Evolutionary conservation across 2,113 vertebrate genomes (phyloP).

Genomic region (Empidonax alnorum): DNA sequence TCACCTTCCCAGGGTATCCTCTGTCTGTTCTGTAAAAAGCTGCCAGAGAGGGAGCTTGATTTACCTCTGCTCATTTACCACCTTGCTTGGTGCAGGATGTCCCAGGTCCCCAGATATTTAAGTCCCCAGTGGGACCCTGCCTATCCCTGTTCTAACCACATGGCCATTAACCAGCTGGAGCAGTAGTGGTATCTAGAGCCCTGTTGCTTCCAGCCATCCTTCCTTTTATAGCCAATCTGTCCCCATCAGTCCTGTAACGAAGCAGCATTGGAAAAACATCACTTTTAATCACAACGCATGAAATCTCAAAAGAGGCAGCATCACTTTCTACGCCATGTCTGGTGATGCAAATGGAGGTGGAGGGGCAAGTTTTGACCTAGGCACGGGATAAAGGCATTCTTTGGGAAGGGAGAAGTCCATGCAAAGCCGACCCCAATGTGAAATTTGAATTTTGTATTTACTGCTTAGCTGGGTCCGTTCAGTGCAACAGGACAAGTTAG

Average conservation of each 20-base stretch:
- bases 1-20: not conserved
- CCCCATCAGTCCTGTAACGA: not conserved
- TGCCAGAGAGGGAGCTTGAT: not conserved
- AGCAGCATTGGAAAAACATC: slow-evolving; percentile 47
- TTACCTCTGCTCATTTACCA: not conserved
- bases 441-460: not conserved
- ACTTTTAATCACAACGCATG: not conserved
- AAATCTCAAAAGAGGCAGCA: slow-evolving; percentile 10
- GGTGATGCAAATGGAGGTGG: not conserved
- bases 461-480: slow-evolving; percentile 47
- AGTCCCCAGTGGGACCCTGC: not conserved
- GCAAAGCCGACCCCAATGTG: slow-evolving; percentile 21
- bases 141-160: not conserved
- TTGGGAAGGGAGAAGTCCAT: slow-evolving; percentile 42
- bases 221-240: not conserved
- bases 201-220: not conserved
- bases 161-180: not conserved
- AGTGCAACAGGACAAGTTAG: slow-evolving; percentile 50
- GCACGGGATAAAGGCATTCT: slow-evolving; percentile 56
- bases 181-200: not conserved
- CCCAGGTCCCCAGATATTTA: not conserved
- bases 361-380: not conserved
- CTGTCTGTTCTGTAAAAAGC: not conserved
- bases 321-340: not conserved
- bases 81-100: not conserved